Conservation (phyloP, 2,113 vertebrate genomes). For the Alosa alosa region DNA sequence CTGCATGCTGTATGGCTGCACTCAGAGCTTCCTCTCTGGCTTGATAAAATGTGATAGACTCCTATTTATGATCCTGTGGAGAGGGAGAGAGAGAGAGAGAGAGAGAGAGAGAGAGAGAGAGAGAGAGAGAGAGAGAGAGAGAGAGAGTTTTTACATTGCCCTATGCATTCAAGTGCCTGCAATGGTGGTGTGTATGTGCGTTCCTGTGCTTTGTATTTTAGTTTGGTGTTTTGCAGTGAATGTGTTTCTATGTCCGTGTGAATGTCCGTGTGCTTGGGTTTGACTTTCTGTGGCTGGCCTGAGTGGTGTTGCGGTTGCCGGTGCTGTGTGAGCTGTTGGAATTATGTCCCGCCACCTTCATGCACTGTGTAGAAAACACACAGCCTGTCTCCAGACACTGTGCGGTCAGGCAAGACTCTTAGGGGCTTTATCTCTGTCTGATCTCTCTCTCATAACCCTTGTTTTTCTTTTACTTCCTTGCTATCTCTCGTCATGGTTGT, state of each 20-base stretch:
- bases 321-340: background rate
- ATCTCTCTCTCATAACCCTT: background rate
- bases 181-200: background rate
- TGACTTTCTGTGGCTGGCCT: background rate
- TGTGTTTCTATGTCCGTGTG: background rate
- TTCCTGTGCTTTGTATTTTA: background rate
- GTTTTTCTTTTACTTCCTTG: background rate
- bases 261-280: background rate
- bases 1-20: background rate
- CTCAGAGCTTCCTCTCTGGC: background rate
- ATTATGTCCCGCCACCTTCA: background rate
- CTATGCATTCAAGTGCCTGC: background rate
- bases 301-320: background rate
- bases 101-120: too few species aligned
- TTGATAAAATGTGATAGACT: background rate
- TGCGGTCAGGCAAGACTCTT: conserved; percentile 1
- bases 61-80: background rate
- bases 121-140: too few species aligned
- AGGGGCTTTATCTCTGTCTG: conserved; percentile 28
- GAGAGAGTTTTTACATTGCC: background rate
- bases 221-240: background rate
- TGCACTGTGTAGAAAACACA: background rate
- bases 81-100: background rate
- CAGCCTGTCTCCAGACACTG: background rate
- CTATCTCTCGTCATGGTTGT: background rate